These are phyloP conservation scores for Odontophorus gujanensis DNA, from an alignment of 2,113 vertebrate species.

Conservation along the genomic window DNA sequence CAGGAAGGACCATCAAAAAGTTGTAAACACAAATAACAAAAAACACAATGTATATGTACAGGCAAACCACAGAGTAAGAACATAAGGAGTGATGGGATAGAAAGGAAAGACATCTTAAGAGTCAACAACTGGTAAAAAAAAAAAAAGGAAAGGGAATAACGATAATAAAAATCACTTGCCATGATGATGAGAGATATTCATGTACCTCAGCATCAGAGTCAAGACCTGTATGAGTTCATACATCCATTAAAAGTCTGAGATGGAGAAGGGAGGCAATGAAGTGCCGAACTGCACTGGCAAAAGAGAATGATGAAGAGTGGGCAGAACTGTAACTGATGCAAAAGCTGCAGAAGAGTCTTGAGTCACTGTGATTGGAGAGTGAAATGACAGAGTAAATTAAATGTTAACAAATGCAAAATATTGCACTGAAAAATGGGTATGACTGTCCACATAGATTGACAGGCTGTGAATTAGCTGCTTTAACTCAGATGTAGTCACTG, in stretches of 20 bases:
- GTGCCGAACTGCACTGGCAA: not conserved
- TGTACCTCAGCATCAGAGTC: not conserved
- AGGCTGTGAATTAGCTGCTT: not conserved
- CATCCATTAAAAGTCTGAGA: not conserved
- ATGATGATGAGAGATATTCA: not conserved
- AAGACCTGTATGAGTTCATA: not conserved
- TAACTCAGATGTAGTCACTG: not conserved
- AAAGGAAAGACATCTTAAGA: not conserved
- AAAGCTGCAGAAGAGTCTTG: not conserved
- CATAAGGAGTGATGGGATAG: not conserved
- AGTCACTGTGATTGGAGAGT: not conserved
- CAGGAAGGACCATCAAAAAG: not conserved
- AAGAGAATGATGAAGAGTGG: not conserved
- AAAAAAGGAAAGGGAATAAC: not conserved
- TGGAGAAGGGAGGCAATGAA: not conserved
- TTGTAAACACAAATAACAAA: not conserved
- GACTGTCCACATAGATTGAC: not conserved
- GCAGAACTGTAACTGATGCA: not conserved
- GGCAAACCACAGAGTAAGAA: not conserved
- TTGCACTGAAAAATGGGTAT: not conserved
- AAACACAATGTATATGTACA: not conserved
- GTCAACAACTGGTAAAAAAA: not conserved
- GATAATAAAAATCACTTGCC: not conserved
- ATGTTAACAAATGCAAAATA: constrained; percentile 50
- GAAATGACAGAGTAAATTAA: constrained; percentile 42